These are phyloP conservation scores for Himalopsyche anomala DNA, from an alignment of 2,888 invertebrate species.

Conservation along the genomic window DNA sequence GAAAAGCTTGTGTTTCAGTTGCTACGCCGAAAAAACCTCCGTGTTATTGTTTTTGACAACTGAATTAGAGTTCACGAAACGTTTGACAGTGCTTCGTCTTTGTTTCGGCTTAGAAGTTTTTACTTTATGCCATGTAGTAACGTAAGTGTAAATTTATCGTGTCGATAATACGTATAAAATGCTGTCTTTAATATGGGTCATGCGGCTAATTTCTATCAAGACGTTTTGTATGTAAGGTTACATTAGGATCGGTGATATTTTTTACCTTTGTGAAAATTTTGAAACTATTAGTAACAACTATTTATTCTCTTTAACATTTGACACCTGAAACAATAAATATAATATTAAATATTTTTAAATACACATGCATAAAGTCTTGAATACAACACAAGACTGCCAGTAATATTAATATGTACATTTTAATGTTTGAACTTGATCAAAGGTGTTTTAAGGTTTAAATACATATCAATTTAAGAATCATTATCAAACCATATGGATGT, in stretches of 20 bases:
- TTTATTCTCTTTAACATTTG: too few species aligned
- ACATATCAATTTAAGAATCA: neutral
- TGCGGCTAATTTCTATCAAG: conserved; percentile 41
- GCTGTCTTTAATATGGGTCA: conserved; percentile 51
- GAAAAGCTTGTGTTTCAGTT: conserved; percentile 45
- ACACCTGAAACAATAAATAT: too few species aligned
- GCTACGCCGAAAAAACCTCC: neutral
- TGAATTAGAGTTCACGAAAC: neutral
- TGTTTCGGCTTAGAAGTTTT: neutral
- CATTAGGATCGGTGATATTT: neutral
- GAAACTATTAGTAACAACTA: too few species aligned
- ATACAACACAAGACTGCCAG: too few species aligned
- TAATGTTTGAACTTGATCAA: neutral
- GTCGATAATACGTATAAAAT: neutral
- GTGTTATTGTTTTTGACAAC: conserved; percentile 55
- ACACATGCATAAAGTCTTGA: too few species aligned
- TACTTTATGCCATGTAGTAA: neutral
- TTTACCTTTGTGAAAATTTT: too few species aligned
- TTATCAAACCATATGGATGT: too few species aligned
- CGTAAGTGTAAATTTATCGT: neutral
- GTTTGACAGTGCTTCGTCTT: neutral
- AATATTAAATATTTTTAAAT: too few species aligned
- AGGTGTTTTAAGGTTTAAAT: neutral
- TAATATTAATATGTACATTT: neutral
- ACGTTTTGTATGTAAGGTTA: conserved; percentile 15